These are phyloP conservation scores for Corythucha ciliata DNA, from an alignment of 2,888 invertebrate genomes.

Conservation along the genomic window DNA sequence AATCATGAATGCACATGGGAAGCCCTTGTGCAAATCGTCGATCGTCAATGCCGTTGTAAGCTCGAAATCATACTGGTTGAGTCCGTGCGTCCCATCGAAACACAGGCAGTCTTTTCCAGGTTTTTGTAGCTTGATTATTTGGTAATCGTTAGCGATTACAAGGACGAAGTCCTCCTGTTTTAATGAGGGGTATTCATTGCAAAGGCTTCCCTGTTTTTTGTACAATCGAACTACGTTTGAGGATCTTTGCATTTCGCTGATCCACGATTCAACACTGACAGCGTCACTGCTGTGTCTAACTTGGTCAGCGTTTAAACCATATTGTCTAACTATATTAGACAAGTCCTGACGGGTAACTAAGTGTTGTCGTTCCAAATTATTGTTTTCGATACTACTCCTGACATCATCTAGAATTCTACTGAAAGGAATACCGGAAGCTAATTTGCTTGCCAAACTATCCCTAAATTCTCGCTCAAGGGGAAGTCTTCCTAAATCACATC, in stretches of 20 bases:
- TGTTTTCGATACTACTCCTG: not conserved
- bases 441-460: slow-evolving; percentile 8
- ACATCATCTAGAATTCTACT: slow-evolving; percentile 1
- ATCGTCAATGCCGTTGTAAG: not conserved
- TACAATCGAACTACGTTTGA: slow-evolving; percentile 8
- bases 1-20: slow-evolving; percentile 16
- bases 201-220: slow-evolving; percentile 11
- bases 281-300: slow-evolving; percentile 8
- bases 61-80: slow-evolving; percentile 7
- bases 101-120: slow-evolving; percentile 5
- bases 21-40: slow-evolving; percentile 13
- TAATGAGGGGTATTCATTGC: not conserved
- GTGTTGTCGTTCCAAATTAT: slow-evolving; percentile 12
- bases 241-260: not conserved
- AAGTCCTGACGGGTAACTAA: slow-evolving; percentile 16
- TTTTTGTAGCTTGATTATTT: slow-evolving; percentile 4
- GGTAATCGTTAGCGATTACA: slow-evolving; percentile 8
- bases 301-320: slow-evolving; percentile 13
- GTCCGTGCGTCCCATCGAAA: slow-evolving; percentile 11
- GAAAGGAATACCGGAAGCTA: slow-evolving; percentile 5
- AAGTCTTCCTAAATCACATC: slow-evolving; percentile 6
- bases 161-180: slow-evolving; percentile 8
- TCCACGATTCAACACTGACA: slow-evolving; percentile 12
- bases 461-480: slow-evolving; percentile 1
- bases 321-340: slow-evolving; percentile 11